These are phyloP conservation scores for Dipodomys spectabilis DNA, from an alignment of 2,113 vertebrate species.

Conservation along the genomic window DNA sequence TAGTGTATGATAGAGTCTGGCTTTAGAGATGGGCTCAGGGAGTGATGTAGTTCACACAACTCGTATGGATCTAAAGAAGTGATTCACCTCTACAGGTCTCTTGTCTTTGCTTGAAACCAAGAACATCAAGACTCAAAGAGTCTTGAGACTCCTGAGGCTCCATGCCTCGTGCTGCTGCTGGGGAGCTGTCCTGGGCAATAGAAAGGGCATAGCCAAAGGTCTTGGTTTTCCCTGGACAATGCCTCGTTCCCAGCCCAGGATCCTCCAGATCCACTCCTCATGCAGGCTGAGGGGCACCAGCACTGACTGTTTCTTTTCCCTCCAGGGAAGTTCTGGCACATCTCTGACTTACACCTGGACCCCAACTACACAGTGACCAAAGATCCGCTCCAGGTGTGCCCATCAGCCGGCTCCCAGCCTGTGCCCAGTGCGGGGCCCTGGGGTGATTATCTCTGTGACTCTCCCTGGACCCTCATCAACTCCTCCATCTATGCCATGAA, in stretches of 20 bases:
- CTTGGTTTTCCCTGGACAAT: neutral
- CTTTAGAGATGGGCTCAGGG: neutral
- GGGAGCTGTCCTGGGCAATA: neutral
- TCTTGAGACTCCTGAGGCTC: neutral
- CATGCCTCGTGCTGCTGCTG: neutral
- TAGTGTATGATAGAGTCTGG: neutral
- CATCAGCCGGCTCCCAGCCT: constrained; percentile 87
- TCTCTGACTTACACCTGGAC: constrained; percentile 95
- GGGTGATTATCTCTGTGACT: constrained; percentile 94
- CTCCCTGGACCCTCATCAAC: constrained; percentile 91
- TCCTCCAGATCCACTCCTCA: too few relatives aligned
- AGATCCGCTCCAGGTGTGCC: constrained; percentile 87
- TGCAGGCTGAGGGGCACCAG: neutral
- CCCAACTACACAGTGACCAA: constrained; percentile 86
- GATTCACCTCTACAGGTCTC: neutral
- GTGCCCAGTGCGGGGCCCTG: constrained; percentile 88
- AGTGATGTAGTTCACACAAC: neutral
- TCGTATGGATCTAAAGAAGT: neutral
- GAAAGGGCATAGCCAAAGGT: neutral
- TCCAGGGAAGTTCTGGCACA: constrained; percentile 94
- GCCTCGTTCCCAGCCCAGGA: neutral
- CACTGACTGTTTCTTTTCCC: constrained; percentile 10
- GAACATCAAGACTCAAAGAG: neutral
- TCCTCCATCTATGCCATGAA: constrained; percentile 91
- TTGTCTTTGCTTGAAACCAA: neutral